Percentiles rank a stretch among this genome's conserved stretches.
These are phyloP conservation scores for Papilio aristodemus DNA, from an alignment of 1,140 invertebrate genomes.

Conservation along the genomic window DNA sequence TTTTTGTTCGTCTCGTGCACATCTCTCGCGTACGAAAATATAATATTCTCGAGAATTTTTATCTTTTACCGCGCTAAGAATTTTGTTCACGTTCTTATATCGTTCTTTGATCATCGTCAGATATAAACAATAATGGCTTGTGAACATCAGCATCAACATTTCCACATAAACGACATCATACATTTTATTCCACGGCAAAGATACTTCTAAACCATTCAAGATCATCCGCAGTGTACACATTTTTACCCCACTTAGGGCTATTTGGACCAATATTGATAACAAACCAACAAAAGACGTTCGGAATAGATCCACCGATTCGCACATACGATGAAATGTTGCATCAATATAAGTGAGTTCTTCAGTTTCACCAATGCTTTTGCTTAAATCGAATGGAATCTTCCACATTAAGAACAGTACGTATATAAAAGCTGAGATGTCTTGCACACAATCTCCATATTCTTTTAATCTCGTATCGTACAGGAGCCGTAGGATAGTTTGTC, in stretches of 20 bases:
- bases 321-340: constrained; percentile 44
- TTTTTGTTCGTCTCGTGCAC: constrained; percentile 36
- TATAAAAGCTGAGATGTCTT: constrained; percentile 44
- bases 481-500: constrained; percentile 53
- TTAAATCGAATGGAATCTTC: constrained; percentile 55
- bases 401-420: constrained; percentile 54
- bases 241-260: constrained; percentile 39
- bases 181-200: constrained; percentile 48
- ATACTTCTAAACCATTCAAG: constrained; percentile 36
- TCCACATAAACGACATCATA: constrained; percentile 52
- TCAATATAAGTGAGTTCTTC: constrained; percentile 50
- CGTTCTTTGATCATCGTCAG: constrained; percentile 44
- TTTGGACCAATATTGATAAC: constrained; percentile 39
- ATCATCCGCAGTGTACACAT: constrained; percentile 48
- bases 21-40: constrained; percentile 44
- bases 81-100: constrained; percentile 50
- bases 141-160: constrained; percentile 44
- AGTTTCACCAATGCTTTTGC: constrained; percentile 39
- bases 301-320: constrained; percentile 44
- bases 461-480: constrained; percentile 58
- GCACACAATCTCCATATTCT: constrained; percentile 60
- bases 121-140: constrained; percentile 49
- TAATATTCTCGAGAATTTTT: constrained; percentile 43
- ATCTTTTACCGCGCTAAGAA: constrained; percentile 47
- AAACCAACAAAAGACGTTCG: constrained; percentile 39